A percentile compares a stretch with the other conserved stretches of the same genome.
phyloP scores from a whole-genome alignment of 2,888 invertebrate genomes.

The Dilophus febrilis region DNA sequence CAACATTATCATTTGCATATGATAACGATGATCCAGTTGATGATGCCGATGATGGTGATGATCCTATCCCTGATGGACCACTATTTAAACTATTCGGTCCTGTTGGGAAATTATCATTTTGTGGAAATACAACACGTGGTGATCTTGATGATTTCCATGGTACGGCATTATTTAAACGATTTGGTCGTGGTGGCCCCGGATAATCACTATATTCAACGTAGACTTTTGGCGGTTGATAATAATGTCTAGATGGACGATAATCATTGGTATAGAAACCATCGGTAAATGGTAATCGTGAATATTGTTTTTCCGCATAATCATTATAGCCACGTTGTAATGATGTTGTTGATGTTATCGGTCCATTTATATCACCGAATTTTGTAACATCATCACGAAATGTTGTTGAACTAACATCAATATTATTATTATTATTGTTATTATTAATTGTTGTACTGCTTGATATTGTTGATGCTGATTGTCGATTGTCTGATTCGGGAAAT shows the following conservation, averaged over 20 bases:
- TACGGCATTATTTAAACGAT: constrained; percentile 22
- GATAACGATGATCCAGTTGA: constrained; percentile 8
- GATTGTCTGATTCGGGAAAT: not conserved
- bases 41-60: constrained; percentile 15
- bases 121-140: constrained; percentile 28
- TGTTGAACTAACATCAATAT: not conserved
- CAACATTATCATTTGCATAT: constrained; percentile 27
- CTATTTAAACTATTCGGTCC: constrained; percentile 22
- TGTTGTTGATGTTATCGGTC: constrained; percentile 28
- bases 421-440: too few relatives aligned
- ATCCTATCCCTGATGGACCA: too few relatives aligned
- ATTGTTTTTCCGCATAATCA: constrained; percentile 7
- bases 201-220: constrained; percentile 22
- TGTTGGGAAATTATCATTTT: constrained; percentile 13
- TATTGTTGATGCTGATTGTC: not conserved
- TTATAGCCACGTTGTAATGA: constrained; percentile 16
- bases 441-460: not conserved
- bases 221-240: constrained; percentile 27
- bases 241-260: constrained; percentile 16
- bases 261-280: constrained; percentile 24
- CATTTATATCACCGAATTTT: constrained; percentile 30
- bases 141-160: constrained; percentile 25
- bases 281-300: constrained; percentile 16
- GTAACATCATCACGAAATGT: constrained; percentile 28
- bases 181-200: constrained; percentile 23